Evolutionary conservation across 1,140 invertebrate species (phyloP), one percentile per base, ranked within the genome.

Genomic region (Caligus rogercresseyi): DNA sequence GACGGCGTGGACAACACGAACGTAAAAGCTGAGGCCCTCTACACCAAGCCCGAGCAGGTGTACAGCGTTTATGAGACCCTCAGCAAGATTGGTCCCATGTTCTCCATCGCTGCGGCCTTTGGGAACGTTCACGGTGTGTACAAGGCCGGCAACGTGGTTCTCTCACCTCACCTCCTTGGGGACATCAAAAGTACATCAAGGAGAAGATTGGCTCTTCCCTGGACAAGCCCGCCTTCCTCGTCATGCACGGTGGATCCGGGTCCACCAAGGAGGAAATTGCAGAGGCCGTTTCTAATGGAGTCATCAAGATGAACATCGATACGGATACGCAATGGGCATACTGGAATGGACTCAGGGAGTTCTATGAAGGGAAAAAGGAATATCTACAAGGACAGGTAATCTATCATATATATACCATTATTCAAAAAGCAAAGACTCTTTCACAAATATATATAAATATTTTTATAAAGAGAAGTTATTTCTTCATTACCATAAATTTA

Each of bases 251-350:
- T 1, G 61, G 61, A 24, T 59, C 52, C 13, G 61, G 61, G 20
- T 58, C 51, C 52, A 63, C 61, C 2, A 21, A 56, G 52, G 61
- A 56, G 52, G 61, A 63, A 53, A 63, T 63, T 25, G 18, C 19
- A 14, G 54, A 52, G 19, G 61, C 61, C 2, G 61, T 63, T 2
- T 16, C n/a, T 14, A 63, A 63, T 16, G 61, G 61, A 13, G 61
- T 63, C n/a, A 63, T 63, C 53, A 63, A 63, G 52, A 63, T 63
- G 61, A 63, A 63, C 25, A 55, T 63, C 18, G 61, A 63, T 51
- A 63, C 61, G 7, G 61, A 63, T 25, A 63, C 61, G 16, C 61
- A 63, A 53, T 63, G 61, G 61, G 61, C 61, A 15, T 63, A 63
- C 61, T 63, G 61, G 61, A 54, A 56, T 20, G 61, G 61, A 11